These are phyloP conservation scores for Rhogogaster chlorosoma DNA, from an alignment of 2,888 invertebrate genomes.

Conservation along the genomic window DNA sequence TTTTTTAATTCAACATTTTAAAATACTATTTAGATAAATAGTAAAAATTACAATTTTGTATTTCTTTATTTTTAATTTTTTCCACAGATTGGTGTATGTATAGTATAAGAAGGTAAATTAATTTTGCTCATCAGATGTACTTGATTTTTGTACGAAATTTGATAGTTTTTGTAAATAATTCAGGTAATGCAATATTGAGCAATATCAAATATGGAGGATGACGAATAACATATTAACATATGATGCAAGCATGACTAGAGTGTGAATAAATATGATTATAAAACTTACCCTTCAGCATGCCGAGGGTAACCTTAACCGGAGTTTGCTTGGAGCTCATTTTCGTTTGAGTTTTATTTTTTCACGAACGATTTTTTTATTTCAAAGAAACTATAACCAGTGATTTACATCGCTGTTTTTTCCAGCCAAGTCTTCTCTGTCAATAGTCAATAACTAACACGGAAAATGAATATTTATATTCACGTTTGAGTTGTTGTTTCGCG, in stretches of 20 bases:
- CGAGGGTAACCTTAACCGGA: conserved; percentile 73
- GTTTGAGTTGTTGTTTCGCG: neutral
- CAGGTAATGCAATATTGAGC: neutral
- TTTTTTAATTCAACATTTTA: neutral
- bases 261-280: conserved; percentile 18
- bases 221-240: conserved; percentile 1
- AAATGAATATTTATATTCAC: neutral
- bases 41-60: neutral
- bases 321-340: conserved; percentile 72
- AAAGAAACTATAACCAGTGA: neutral
- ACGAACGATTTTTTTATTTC: neutral
- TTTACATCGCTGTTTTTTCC: neutral
- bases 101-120: neutral
- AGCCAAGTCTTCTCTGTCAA: neutral
- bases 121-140: neutral
- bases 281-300: conserved; percentile 74
- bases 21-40: neutral
- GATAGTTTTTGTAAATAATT: conserved; percentile 29
- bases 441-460: neutral
- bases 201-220: neutral
- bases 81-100: neutral
- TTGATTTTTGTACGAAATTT: conserved; percentile 2
- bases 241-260: conserved; percentile 17
- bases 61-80: neutral
- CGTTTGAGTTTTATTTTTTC: neutral